Evolutionary conservation across 2,888 invertebrate species (phyloP), one percentile per base, ranked within the genome.

Genomic region (Craniophora ligustri): DNA sequence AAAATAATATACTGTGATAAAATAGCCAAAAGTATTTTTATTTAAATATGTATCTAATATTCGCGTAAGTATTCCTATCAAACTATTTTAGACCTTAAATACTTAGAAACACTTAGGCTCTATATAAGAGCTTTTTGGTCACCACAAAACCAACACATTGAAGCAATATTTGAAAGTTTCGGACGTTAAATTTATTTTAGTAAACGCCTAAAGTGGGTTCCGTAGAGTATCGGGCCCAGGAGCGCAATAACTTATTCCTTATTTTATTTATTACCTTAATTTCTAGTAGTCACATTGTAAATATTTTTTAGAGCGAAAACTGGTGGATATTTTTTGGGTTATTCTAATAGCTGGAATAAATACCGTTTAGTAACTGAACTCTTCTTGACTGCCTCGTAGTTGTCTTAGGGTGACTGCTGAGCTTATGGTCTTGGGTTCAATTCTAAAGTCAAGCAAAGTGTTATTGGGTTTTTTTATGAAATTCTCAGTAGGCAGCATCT

Each of bases 191-290:
- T 65, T 67, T 61, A 66, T 67, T 67, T 61, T 51, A 36, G 31
- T 34, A 35, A 48, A 48, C 44, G 32, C 45, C 23, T 56, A 42
- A 61, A 67, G 16, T 51, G 19, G 44, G 32, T 42, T 19, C 38
- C 49, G 60, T 67, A 47, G 47, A 61, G 47, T 56, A 66, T 61
- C 55, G 51, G 50, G 67, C 45, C 50, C 50, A 53, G n/a, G 15
- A 51, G 41, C 41, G 46, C 48, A 46, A 56, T 65, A 69, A 69
- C 44, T 58, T 67, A 68, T 45, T 50, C 48, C 45, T 41, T 42
- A 51, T 34, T 58, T 54, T 65, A 67, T 56, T 65, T 59, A 69
- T 69, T 49, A 41, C 49, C 51, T 56, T 69, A 59, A 65, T 64
- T 69, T 55, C 41, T 56, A 59, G 39, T 55, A 69, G 55, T 58